Base-by-base conservation (phyloP, 1,140 invertebrate species). In the Phymastichus coffea region DNA sequence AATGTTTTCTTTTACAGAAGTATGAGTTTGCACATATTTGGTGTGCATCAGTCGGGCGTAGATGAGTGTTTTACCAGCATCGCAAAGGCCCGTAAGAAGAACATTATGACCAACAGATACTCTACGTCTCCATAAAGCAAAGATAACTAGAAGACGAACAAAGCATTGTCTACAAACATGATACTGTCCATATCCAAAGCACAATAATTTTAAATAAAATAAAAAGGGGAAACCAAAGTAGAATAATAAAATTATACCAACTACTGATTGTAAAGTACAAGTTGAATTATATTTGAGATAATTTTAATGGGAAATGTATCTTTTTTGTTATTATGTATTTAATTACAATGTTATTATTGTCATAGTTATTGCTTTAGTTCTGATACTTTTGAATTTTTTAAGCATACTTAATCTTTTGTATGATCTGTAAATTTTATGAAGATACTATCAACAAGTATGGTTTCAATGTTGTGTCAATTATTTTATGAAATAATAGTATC, bases 21-120 rank as follows among this genome's bases (percentile, higher is more conserved):
- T 95, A 63, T 92, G 87, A 15, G 92, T 94, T 44, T 86, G 78
- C 43, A 90, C 82, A 68, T 83, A 87, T 70, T 88, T 87, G 17
- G 86, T 84, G 74, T 87, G 84, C 17, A 88, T 70, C 37, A 95
- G 71, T 67, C 88, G 82, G 40, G 88, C 84, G 78, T 88, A 95
- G 30, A 95, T 75, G 14, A 92, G 75, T 10, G 93, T 95, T 82
- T 96, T 96, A 10, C 94, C 94, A 61, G 89, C 85, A 69, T 94
- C 91, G 68, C 88, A 89, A 0, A 94, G 78, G 7, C 94, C 94
- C n/a, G 89, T 86, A 14, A 96, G 67, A 30, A 95, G 74, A 43
- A 95, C 80, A 63, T 82, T 84, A n/a, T 82, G 77, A 12, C 86
- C 80, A 30, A 79, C 69, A 57, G 81, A 81, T 30, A 76, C 82